Evolutionary conservation across 2,113 vertebrate genomes (phyloP), one percentile per base, ranked within the genome.

Genomic region (Micronycteris hirsuta): DNA sequence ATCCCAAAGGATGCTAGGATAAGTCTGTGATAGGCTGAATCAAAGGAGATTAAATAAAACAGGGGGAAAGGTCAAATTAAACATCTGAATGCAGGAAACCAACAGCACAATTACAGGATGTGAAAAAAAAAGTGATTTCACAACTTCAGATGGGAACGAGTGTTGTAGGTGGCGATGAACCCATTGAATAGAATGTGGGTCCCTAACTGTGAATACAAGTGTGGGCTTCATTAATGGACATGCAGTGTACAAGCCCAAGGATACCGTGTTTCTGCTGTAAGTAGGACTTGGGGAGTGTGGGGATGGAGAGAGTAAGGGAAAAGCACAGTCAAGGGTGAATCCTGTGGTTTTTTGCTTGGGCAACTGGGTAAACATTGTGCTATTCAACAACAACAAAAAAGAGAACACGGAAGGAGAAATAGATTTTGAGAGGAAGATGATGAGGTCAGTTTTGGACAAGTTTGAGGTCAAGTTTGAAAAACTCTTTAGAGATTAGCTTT

Each of bases 21-120:
- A 81, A 67, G 2, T 28, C 28, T 63, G 49, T 49, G 47, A 73
- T 54, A 93, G 63, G 15, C 36, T 61, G 56, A 67, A 63, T 73
- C 70, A 90, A 71, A 94, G n/a, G 16, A 96, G 17, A 88, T 74
- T 24, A 94, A 87, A 94, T 70, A 90, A 91, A 81, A 89, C 0
- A 81, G 3, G 24, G 5, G 31, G 47, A 65, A 82, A 71, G 36
- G 47, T 90, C 19, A 78, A 49, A 65, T 82, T 87, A 61, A 36
- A 36, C 24, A 74, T 52, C 49, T 70, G 33, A 80, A 85, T 70
- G 74, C 70, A 87, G 22, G 28, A 56, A 84, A 56, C 20, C 11
- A 54, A 82, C 43, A 45, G 7, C 63, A 90, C 22, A 86, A 45
- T 43, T 38, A 47, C 11, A 82, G 56, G 5, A 83, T 83, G 14